phyloP scores from a whole-genome alignment of 1,140 invertebrate species.

The Drosophila seguyi region DNA sequence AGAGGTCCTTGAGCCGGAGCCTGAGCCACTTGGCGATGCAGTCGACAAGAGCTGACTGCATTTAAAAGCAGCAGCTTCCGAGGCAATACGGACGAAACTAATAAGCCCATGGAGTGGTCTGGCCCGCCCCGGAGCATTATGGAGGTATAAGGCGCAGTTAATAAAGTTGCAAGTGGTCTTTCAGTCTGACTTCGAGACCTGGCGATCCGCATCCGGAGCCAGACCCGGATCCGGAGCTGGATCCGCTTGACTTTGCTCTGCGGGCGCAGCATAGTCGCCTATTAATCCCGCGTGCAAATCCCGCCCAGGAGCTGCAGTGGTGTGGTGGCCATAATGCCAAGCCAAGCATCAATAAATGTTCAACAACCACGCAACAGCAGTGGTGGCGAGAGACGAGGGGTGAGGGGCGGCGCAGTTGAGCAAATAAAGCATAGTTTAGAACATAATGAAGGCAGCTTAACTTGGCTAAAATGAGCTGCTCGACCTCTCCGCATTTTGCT shows the following conservation, averaged over 20 bases:
- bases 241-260: slow-evolving; percentile 16
- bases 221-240: neutral
- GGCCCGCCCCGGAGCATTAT: slow-evolving; percentile 40
- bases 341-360: slow-evolving; percentile 82
- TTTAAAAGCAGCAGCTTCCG: slow-evolving; percentile 52
- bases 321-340: slow-evolving; percentile 49
- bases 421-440: slow-evolving; percentile 80
- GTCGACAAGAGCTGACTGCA: slow-evolving; percentile 68
- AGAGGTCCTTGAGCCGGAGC: slow-evolving; percentile 36
- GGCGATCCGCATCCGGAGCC: slow-evolving; percentile 2
- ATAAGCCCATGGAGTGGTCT: slow-evolving; percentile 69
- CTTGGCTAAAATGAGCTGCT: slow-evolving; percentile 79
- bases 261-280: slow-evolving; percentile 54
- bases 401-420: slow-evolving; percentile 21
- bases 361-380: slow-evolving; percentile 53
- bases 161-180: slow-evolving; percentile 75
- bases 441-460: slow-evolving; percentile 79
- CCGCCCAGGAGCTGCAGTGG: slow-evolving; percentile 11
- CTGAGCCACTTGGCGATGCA: slow-evolving; percentile 66
- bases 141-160: slow-evolving; percentile 73
- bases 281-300: slow-evolving; percentile 71
- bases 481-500: slow-evolving; percentile 41
- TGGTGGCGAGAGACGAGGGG: slow-evolving; percentile 16
- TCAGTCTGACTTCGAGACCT: slow-evolving; percentile 22
- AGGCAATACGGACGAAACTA: slow-evolving; percentile 61